Base-by-base conservation (phyloP, 2,888 invertebrate genomes). In the Timema podura region DNA sequence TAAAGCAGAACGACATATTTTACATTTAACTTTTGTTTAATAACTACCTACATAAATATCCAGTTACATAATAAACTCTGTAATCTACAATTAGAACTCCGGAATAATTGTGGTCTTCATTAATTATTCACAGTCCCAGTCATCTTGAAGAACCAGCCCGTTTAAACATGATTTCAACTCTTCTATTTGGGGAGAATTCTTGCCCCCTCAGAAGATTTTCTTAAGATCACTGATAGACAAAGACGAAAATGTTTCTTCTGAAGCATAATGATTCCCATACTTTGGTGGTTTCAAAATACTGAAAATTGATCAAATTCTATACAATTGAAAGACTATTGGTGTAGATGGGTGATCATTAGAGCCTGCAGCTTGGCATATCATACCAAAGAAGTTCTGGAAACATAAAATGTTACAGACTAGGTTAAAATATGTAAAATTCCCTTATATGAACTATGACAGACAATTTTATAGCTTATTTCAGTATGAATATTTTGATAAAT, bases 371-470 rank as follows among this genome's bases (percentile, higher is more conserved):
- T 59, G 59, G 16, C 59, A 44, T 6, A 59, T 59, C 8, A 30
- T 59, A 59, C 59, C 59, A 59, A 59, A 59, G 30, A 59, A 59
- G 10, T 45, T 59, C 59, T 59, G 59, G 7, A 59, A 59, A 16
- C 30, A 61, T 16, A 30, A 11, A 61, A 11, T 8, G 30, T 30
- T 30, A 30, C 30, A 30, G 30, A 30, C 30, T 30, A 30, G 30
- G 30, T 30, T 30, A 30, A 30, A 30, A 30, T 30, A 30, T 30
- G 2, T 30, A 30, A 30, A 30, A 30, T 30, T 30, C 30, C 1
- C 30, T 30, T 30, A 30, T 30, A 30, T 30, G 30, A 30, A 30
- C 30, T 30, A 30, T 30, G 30, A 30, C 1, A 30, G 30, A 30
- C 30, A 30, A 30, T 2, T 1, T 30, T 30, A 30, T 30, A 30